Conservation (phyloP, 2,797 vertebrate species). For the Myiotriccus ornatus region DNA sequence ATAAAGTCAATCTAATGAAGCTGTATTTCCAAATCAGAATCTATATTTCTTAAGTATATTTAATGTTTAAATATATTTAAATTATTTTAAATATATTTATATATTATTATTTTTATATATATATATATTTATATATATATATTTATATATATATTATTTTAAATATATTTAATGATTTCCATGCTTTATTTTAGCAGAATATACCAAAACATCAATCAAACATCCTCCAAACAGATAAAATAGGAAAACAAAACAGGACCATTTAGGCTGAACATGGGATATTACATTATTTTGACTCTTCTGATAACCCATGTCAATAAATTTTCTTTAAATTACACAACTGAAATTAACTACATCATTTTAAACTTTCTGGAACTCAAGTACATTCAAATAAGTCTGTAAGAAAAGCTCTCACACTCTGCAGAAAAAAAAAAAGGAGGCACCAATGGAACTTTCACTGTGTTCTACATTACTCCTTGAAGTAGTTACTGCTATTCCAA, state of each 20-base stretch:
- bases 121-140: too few relatives aligned
- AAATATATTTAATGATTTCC: neutral
- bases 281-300: neutral
- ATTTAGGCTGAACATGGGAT: neutral
- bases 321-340: neutral
- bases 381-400: accelerated
- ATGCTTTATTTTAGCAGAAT: neutral
- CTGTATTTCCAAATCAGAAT: neutral
- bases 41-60: neutral
- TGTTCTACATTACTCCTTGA: neutral
- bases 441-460: neutral
- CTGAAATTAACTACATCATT: neutral
- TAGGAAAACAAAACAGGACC: neutral
- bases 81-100: too few relatives aligned
- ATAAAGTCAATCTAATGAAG: neutral
- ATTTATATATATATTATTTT: too few relatives aligned
- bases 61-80: too few relatives aligned
- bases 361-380: neutral
- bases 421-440: neutral
- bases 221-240: neutral
- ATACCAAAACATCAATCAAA: neutral
- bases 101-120: too few relatives aligned
- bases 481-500: neutral
- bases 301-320: neutral
- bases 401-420: neutral